Evolutionary conservation across 2,888 invertebrate genomes (phyloP).

Genomic region (Campoletis raptor): DNA sequence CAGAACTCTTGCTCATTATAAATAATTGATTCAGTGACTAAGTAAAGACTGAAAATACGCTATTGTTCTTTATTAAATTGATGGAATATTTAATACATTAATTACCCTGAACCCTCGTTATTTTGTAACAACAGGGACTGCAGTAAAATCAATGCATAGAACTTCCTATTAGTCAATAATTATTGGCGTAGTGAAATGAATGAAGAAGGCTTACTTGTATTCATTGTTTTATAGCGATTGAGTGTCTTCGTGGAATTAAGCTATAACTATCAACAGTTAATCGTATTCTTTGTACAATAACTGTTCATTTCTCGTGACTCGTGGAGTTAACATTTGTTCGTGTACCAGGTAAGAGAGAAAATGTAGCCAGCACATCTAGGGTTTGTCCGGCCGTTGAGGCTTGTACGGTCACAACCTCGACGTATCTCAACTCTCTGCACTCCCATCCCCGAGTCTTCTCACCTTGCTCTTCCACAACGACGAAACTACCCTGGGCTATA

Average conservation of each 20-base stretch:
- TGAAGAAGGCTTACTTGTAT: neutral
- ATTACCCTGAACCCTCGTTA: neutral
- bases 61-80: neutral
- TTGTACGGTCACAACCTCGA: conserved; percentile 47
- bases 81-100: neutral
- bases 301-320: neutral
- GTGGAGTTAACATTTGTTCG: neutral
- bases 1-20: neutral
- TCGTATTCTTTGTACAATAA: neutral
- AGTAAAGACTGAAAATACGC: neutral
- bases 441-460: conserved; percentile 19
- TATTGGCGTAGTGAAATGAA: neutral
- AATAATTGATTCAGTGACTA: neutral
- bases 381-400: conserved; percentile 41
- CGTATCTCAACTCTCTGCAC: conserved; percentile 27
- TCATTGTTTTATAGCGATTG: neutral
- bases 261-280: neutral
- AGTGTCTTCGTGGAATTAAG: neutral
- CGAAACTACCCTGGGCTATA: conserved; percentile 73
- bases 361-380: conserved; percentile 44
- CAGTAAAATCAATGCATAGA: neutral
- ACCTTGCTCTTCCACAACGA: conserved; percentile 44
- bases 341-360: conserved; percentile 8
- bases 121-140: neutral
- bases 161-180: neutral